Evolutionary conservation across 1,140 invertebrate species (phyloP).

Genomic region (Formica selysi): DNA sequence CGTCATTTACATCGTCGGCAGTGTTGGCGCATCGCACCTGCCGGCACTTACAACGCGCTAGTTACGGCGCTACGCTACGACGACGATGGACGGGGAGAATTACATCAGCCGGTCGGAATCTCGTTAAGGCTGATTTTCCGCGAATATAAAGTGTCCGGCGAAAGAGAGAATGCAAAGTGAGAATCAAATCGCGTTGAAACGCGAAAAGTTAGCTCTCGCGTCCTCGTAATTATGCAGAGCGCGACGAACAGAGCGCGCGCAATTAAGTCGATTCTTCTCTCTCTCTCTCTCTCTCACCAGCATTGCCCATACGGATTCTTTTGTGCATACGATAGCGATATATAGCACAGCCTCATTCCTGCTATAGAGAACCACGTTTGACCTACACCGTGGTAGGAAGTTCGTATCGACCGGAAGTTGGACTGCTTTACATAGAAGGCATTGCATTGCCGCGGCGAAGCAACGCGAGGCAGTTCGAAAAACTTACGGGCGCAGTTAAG

Average conservation of each 20-base stretch:
- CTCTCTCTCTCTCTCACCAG: no score
- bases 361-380: no score
- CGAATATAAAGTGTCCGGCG: conserved; percentile 42
- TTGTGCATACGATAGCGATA: conserved; percentile 39
- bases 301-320: conserved; percentile 3
- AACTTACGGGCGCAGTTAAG: conserved; percentile 78
- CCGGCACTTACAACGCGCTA: conserved; percentile 27
- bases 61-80: conserved; percentile 32
- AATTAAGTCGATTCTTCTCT: conserved; percentile 27
- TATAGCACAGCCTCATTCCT: background rate
- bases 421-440: conserved; percentile 74
- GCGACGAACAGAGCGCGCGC: background rate
- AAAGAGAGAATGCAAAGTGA: conserved; percentile 36
- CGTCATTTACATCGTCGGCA: conserved; percentile 51
- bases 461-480: conserved; percentile 66
- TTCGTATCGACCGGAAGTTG: conserved; percentile 56
- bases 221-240: conserved; percentile 20
- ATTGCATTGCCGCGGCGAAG: conserved; percentile 59
- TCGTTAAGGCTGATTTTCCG: conserved; percentile 57
- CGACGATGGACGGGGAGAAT: conserved; percentile 2
- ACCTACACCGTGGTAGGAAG: background rate
- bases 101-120: conserved; percentile 52
- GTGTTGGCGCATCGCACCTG: conserved; percentile 6
- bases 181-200: conserved; percentile 32
- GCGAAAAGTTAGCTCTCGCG: conserved; percentile 1